Conservation (phyloP, 1,140 invertebrate genomes). For the Tenebrio molitor region DNA sequence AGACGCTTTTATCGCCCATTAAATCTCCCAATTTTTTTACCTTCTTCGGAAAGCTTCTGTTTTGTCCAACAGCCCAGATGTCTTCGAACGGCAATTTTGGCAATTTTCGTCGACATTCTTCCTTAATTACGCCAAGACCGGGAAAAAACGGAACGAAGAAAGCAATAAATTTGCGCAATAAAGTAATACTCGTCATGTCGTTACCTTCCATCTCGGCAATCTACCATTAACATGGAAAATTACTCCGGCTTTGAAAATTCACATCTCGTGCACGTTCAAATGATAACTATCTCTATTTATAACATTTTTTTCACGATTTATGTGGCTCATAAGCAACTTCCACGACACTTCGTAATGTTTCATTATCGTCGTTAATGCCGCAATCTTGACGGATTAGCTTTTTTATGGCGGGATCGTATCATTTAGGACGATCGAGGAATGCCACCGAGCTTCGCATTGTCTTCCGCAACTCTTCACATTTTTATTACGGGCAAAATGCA, state of each 20-base stretch:
- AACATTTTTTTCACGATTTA: conserved; percentile 30
- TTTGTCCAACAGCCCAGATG: background rate
- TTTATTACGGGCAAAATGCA: too few relatives aligned
- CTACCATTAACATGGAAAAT: conserved; percentile 32
- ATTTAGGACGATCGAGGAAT: too few relatives aligned
- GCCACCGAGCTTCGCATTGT: too few relatives aligned
- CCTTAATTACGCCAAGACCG: background rate
- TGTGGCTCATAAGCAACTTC: conserved; percentile 1
- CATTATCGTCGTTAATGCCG: conserved; percentile 5
- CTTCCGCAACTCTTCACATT: too few relatives aligned
- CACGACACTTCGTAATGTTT: conserved; percentile 13
- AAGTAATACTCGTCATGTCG: conserved; percentile 25
- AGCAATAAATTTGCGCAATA: conserved; percentile 30
- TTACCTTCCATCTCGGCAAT: conserved; percentile 20
- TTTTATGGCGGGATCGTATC: too few relatives aligned
- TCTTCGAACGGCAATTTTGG: background rate
- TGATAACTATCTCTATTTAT: conserved; percentile 30
- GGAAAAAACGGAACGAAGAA: conserved; percentile 1
- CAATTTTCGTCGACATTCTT: conserved; percentile 12
- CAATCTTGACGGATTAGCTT: background rate
- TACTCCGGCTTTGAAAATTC: conserved; percentile 27
- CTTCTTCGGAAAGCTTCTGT: background rate
- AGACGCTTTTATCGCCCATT: conserved; percentile 19
- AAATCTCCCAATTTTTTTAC: conserved; percentile 9
- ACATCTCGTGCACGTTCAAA: conserved; percentile 25